Base-by-base conservation (phyloP, 1,140 invertebrate genomes). In the Cecropterus lyciades region DNA sequence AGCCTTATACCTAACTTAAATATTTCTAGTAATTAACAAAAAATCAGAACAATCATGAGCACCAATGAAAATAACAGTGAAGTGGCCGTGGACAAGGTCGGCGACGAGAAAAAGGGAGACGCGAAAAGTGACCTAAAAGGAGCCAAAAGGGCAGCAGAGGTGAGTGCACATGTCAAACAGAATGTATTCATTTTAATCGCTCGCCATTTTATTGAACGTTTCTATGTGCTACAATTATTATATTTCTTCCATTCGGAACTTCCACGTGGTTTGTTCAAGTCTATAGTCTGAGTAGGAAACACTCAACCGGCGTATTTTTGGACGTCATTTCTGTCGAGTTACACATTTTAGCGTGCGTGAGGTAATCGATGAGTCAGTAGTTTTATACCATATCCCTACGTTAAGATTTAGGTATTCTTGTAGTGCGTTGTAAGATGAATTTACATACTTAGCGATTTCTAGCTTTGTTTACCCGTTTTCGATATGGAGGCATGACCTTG, bases 131-230 rank as follows among this genome's bases (percentile, higher is more conserved):
- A 96, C 81, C 93, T 97, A 76, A 97, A 97, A 93, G 96, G 96
- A 89, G 96, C 95, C 86, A 97, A 97, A 93, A 95, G 96, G 94
- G 94, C 96, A 92, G 95, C 96, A 79, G 96, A 97, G 94, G 96
- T 97, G 93, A 96, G 95, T 95, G 82, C 89, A 91, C 89, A 91
- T 91, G 89, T 90, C 86, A 87, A 79, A 77, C 71, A 79, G 78
- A 86, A 85, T 84, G 75, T 88, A 86, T 91, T 86, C 82, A 82
- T 84, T 82, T 79, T 85, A 90, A 84, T 87, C 85, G 80, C 89
- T 89, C 90, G 90, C 89, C 91, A 92, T 92, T 92, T 92, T 92
- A 90, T 85, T 81, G 82, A 88, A 85, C 84, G 74, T 73, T 85
- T 70, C 82, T 77, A 78, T 80, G 80, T 76, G 66, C 69, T 51